phyloP scores from a whole-genome alignment of 2,113 vertebrate genomes.

The Oreochromis niloticus region DNA sequence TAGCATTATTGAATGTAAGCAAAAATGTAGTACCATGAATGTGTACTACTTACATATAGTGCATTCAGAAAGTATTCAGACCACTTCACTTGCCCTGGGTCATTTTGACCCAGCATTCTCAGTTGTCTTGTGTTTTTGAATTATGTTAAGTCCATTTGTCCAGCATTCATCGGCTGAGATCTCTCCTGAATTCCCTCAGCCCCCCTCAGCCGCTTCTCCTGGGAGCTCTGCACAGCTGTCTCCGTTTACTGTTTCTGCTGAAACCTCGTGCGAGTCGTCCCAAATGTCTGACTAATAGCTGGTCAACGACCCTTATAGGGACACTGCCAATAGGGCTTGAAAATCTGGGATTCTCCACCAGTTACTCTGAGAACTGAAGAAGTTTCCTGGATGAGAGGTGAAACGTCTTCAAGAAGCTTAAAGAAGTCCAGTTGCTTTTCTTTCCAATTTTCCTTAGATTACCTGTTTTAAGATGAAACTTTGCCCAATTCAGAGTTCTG shows the following conservation, averaged over 20 bases:
- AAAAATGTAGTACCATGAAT: neutral
- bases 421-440: neutral
- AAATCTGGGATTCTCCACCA: neutral
- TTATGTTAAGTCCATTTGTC: neutral
- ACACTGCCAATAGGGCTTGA: neutral
- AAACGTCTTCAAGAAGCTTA: neutral
- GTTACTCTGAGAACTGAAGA: neutral
- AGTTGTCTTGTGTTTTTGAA: neutral
- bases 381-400: neutral
- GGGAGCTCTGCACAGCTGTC: neutral
- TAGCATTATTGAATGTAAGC: neutral
- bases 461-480: neutral
- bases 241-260: neutral
- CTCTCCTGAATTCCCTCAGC: neutral
- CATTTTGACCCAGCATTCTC: neutral
- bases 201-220: neutral
- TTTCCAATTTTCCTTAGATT: neutral
- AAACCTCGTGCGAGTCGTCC: neutral
- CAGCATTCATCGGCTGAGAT: neutral
- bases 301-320: neutral
- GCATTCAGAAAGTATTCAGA: neutral
- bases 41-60: neutral
- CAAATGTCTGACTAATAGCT: neutral
- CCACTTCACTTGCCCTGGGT: neutral
- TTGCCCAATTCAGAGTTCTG: neutral